Percentiles rank a stretch among this genome's conserved stretches.
Conservation (phyloP, 2,888 invertebrate species). For the Drosophila histrio region DNA sequence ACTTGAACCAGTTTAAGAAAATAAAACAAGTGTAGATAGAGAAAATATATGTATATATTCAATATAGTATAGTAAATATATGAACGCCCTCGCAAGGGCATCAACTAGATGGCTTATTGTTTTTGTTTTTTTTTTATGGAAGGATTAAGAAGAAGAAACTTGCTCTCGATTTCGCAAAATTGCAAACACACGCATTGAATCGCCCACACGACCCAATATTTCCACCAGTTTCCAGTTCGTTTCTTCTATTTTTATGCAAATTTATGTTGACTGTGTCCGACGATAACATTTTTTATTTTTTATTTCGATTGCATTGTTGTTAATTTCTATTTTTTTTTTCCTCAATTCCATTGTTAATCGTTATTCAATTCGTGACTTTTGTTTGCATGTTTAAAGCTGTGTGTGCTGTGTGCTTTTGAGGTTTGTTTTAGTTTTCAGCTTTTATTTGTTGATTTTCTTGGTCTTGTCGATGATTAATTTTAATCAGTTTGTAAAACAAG, state of each 20-base stretch:
- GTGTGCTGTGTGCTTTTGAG: slow-evolving; percentile 10
- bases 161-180: slow-evolving; percentile 18
- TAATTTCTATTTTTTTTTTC: slow-evolving; percentile 21
- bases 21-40: too few relatives aligned
- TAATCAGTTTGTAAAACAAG: slow-evolving; percentile 30
- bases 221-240: slow-evolving; percentile 1
- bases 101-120: background rate
- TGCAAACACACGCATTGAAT: slow-evolving; percentile 5
- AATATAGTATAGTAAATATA: too few relatives aligned
- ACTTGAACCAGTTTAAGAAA: too few relatives aligned
- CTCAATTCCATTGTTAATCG: slow-evolving; percentile 19
- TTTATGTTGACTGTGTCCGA: slow-evolving; percentile 1
- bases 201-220: slow-evolving; percentile 27
- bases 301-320: slow-evolving; percentile 22
- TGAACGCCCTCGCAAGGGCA: background rate
- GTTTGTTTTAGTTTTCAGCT: slow-evolving; percentile 5
- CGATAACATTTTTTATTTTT: slow-evolving; percentile 11
- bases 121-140: background rate
- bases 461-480: slow-evolving; percentile 21
- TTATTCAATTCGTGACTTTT: slow-evolving; percentile 22
- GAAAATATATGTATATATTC: background rate
- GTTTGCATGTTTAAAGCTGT: slow-evolving; percentile 3
- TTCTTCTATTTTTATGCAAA: slow-evolving; percentile 39
- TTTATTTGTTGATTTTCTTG: background rate
- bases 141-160: slow-evolving; percentile 20